Percentiles rank a stretch among this genome's conserved stretches.
Evolutionary conservation across 2,888 invertebrate species (phyloP).

Genomic region (Ariolimax columbianus): DNA sequence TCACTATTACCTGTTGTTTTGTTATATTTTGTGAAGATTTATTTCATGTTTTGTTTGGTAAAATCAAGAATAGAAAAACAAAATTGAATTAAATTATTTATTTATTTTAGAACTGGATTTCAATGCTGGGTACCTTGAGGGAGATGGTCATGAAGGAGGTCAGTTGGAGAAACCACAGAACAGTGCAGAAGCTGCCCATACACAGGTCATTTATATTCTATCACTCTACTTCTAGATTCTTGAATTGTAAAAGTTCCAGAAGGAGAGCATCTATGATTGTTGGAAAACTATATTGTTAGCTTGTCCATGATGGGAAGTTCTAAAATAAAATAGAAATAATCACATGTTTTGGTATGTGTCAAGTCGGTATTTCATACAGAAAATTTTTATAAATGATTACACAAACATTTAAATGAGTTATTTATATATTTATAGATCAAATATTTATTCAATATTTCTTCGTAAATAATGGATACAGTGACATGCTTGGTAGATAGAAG

Average conservation of each 20-base stretch:
- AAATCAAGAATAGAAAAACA: too few species aligned
- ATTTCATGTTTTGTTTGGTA: too few species aligned
- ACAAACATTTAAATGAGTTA: too few species aligned
- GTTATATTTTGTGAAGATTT: too few species aligned
- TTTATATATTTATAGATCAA: too few species aligned
- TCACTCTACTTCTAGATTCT: not conserved
- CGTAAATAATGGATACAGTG: too few species aligned
- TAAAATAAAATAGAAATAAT: not conserved
- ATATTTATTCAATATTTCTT: too few species aligned
- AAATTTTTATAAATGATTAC: too few species aligned
- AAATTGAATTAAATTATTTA: not conserved
- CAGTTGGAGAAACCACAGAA: slow-evolving; percentile 15
- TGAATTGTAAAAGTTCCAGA: not conserved
- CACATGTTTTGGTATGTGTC: not conserved
- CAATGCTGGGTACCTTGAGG: not conserved
- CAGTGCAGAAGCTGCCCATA: slow-evolving; percentile 18
- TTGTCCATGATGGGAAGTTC: not conserved
- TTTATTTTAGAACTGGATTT: slow-evolving; percentile 26
- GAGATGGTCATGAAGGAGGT: slow-evolving; percentile 1
- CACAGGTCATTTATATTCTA: not conserved
- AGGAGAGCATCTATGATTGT: not conserved
- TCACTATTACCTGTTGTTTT: too few species aligned
- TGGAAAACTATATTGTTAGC: too few species aligned
- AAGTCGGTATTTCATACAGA: too few species aligned
- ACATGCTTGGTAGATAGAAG: too few species aligned